Evolutionary conservation across 2,888 invertebrate genomes (phyloP), one percentile per base, ranked within the genome.

Genomic region (Hirtodrosophila cameraria): DNA sequence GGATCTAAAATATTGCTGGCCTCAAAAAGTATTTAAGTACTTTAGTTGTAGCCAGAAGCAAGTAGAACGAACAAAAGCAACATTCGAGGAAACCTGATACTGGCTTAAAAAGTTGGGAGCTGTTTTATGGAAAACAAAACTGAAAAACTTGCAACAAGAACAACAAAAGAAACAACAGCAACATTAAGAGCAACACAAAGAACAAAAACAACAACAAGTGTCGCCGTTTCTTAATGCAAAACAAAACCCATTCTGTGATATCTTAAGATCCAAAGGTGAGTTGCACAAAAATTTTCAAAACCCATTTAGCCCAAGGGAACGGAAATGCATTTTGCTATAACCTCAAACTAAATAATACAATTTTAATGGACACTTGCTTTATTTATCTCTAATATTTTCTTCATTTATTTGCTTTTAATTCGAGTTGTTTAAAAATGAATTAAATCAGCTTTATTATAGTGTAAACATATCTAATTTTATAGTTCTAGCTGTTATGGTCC

Each of bases 211-310:
- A 60, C 31, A 57, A 64, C 52, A 66, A 77, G 77, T 73, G 69
- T 68, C 61, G 77, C 66, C 67, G 73, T 62, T 75, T 68, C 68
- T 63, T 61, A 54, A 72, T 63, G 68, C 62, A 50, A 59, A 61
- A 73, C 27, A 81, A 76, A n/a, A n/a, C n/a, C 73, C 83, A 82
- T 83, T 83, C 82, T 83, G 82, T 83, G 87, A 83, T 87, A 83
- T 85, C 83, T 74, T 60, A 85, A 83, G 84, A 88, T 78, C 86
- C 87, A 75, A 88, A 81, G 79, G 87, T 82, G 57, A 77, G 85
- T 71, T 39, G 18, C 62, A 60, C 25, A 50, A 63, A 18, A 41
- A n/a, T n/a, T n/a, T n/a, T 1, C 12, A 31, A 54, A 30, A 13
- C 54, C 25, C 46, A 66, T 55, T 45, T 42, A 13, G 55, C 39